Evolutionary conservation across 2,888 invertebrate genomes (phyloP).

Genomic region (Catocala nupta): DNA sequence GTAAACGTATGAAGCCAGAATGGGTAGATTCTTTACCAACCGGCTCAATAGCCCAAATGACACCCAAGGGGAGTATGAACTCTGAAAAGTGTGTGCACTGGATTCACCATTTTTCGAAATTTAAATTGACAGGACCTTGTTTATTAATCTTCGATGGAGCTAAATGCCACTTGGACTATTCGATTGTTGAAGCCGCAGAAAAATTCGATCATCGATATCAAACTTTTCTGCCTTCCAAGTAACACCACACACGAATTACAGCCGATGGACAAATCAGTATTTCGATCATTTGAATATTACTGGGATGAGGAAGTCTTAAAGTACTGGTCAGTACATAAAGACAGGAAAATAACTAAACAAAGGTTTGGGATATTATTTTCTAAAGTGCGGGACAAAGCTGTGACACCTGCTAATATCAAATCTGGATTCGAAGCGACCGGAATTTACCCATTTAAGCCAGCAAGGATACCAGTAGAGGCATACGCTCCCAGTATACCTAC

Average conservation of each 20-base stretch:
- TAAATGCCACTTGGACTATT: constrained; percentile 10
- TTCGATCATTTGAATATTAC: constrained; percentile 53
- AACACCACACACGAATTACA: constrained; percentile 66
- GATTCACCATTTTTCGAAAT: constrained; percentile 29
- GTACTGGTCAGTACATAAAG: constrained; percentile 45
- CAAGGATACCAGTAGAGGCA: constrained; percentile 29
- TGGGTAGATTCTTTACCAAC: constrained; percentile 18
- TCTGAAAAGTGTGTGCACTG: constrained; percentile 13
- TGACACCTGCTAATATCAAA: too few species aligned
- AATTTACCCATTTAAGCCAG: too few species aligned
- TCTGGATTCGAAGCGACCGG: too few species aligned
- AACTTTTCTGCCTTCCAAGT: constrained; percentile 60
- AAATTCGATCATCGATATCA: constrained; percentile 2
- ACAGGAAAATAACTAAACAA: constrained; percentile 53
- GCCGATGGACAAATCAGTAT: constrained; percentile 55
- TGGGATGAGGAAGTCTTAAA: constrained; percentile 61
- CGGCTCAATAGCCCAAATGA: constrained; percentile 22
- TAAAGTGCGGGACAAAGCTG: constrained; percentile 50
- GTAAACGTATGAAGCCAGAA: constrained; percentile 12
- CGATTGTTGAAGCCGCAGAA: constrained; percentile 6
- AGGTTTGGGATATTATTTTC: constrained; percentile 50
- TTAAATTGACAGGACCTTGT: constrained; percentile 3
- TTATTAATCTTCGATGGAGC: constrained; percentile 15
- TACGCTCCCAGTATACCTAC: too few species aligned
- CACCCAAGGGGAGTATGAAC: constrained; percentile 27